phyloP scores from a whole-genome alignment of 35 echinoderm and acorn worm species.

The Nesometra sesokonis region DNA sequence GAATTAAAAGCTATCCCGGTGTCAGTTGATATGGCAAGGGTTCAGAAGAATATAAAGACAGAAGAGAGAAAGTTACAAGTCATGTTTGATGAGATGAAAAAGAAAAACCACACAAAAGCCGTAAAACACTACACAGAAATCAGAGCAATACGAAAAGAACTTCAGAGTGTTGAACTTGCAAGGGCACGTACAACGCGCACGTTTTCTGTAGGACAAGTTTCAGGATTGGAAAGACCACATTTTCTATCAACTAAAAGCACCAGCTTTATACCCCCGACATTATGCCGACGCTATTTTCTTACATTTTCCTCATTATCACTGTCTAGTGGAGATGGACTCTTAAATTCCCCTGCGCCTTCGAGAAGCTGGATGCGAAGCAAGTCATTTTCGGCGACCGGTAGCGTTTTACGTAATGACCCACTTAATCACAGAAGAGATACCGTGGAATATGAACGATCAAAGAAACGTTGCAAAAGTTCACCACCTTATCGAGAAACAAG shows the following conservation, averaged over 20 bases:
- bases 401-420: neutral
- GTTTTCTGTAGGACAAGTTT: neutral
- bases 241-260: neutral
- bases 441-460: neutral
- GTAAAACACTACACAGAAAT: neutral
- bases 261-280: neutral
- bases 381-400: neutral
- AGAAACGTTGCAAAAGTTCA: neutral
- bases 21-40: neutral
- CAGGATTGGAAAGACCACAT: neutral
- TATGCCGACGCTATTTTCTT: neutral
- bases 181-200: neutral
- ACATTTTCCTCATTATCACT: neutral
- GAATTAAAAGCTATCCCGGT: neutral
- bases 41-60: neutral
- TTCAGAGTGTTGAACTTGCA: neutral
- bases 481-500: neutral
- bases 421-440: neutral
- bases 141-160: neutral
- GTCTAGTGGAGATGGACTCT: neutral
- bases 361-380: no score
- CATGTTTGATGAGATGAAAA: neutral
- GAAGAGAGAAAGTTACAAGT: neutral
- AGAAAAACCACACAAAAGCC: neutral
- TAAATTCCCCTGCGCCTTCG: no score